phyloP scores from a whole-genome alignment of 2,113 vertebrate species.

The Oreochromis aureus region DNA sequence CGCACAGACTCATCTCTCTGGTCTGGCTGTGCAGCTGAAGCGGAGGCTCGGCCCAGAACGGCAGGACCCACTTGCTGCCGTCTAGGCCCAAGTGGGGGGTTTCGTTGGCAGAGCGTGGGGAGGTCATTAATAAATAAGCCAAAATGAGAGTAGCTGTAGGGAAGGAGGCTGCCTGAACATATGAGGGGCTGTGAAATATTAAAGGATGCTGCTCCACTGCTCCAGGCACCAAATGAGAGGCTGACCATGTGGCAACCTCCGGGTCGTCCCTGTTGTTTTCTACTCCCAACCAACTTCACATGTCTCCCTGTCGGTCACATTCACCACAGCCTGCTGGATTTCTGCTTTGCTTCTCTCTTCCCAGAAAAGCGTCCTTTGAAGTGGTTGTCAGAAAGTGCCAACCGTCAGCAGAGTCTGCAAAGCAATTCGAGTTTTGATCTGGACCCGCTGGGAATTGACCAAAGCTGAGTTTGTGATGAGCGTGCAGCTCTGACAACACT shows the following conservation, averaged over 20 bases:
- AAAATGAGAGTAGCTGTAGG: slow-evolving; percentile 45
- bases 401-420: slow-evolving; percentile 9
- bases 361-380: slow-evolving; percentile 16
- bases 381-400: slow-evolving; percentile 2
- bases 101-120: slow-evolving; percentile 19
- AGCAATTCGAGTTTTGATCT: slow-evolving; percentile 16
- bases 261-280: background rate
- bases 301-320: background rate
- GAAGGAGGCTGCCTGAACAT: slow-evolving; percentile 56
- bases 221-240: slow-evolving; percentile 18
- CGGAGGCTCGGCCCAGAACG: background rate
- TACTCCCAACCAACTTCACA: background rate
- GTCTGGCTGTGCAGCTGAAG: background rate
- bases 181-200: slow-evolving; percentile 67
- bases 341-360: background rate
- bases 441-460: slow-evolving; percentile 12
- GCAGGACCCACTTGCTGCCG: slow-evolving; percentile 4
- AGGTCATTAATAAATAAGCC: slow-evolving; percentile 56
- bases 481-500: background rate
- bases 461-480: background rate
- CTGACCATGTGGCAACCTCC: slow-evolving; percentile 35
- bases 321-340: background rate
- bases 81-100: slow-evolving; percentile 8
- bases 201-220: slow-evolving; percentile 51
- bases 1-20: background rate